A percentile compares a stretch with the other conserved stretches of the same genome.
Conservation (phyloP, 2,888 invertebrate species). For the Seira musarum region DNA sequence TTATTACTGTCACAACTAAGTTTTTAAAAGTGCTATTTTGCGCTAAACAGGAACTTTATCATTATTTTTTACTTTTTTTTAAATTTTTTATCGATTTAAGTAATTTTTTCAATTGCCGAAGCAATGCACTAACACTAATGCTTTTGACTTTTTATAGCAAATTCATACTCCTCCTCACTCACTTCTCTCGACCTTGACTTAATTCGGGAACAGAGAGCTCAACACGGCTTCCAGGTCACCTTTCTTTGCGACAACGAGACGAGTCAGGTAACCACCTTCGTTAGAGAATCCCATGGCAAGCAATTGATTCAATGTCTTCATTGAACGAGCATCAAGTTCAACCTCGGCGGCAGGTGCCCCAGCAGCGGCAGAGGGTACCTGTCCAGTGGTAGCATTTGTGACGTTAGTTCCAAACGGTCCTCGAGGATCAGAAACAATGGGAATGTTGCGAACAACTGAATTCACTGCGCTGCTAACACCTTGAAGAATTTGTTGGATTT, state of each 20-base stretch:
- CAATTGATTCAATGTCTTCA: conserved; percentile 65
- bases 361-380: conserved; percentile 17
- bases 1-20: no score
- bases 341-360: neutral
- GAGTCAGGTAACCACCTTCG: conserved; percentile 65
- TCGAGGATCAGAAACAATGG: conserved; percentile 53
- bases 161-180: neutral
- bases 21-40: no score
- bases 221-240: conserved; percentile 67
- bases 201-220: conserved; percentile 64
- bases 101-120: no score
- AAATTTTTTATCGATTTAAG: no score
- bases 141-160: no score
- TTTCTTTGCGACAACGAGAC: conserved; percentile 66
- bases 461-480: conserved; percentile 61
- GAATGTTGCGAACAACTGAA: conserved; percentile 63
- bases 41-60: no score
- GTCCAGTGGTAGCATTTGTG: conserved; percentile 22
- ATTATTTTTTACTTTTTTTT: no score
- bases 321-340: conserved; percentile 48
- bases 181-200: conserved; percentile 19
- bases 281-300: conserved; percentile 69
- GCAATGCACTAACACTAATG: no score
- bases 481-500: conserved; percentile 61
- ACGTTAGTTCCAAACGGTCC: conserved; percentile 32